Percentiles rank a stretch among this genome's conserved stretches.
Conservation (phyloP, 2,113 vertebrate genomes). For the Hassar affinis region DNA sequence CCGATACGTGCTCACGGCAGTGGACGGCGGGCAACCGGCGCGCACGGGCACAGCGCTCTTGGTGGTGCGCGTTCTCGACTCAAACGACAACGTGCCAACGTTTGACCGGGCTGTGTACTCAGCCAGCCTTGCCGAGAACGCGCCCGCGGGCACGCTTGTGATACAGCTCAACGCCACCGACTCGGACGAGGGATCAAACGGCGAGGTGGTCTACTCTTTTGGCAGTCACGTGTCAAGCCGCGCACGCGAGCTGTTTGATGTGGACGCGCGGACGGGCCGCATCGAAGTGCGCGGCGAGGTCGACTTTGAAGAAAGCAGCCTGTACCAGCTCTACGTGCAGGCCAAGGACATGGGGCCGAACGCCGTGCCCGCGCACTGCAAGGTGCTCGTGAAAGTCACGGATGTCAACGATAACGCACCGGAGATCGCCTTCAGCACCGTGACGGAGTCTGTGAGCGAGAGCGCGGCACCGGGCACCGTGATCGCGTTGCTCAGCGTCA, state of each 20-base stretch:
- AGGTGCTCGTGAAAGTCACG: slow-evolving; percentile 87
- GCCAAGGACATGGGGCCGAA: slow-evolving; percentile 95
- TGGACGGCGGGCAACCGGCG: slow-evolving; percentile 89
- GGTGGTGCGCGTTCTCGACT: slow-evolving; percentile 91
- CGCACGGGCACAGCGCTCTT: slow-evolving; percentile 93
- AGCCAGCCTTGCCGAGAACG: slow-evolving; percentile 88
- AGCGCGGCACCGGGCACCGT: slow-evolving; percentile 89
- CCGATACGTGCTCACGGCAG: slow-evolving; percentile 94
- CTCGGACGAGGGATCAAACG: slow-evolving; percentile 90
- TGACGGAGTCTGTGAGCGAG: slow-evolving; percentile 93
- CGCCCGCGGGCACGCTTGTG: slow-evolving; percentile 86
- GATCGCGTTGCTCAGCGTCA: slow-evolving; percentile 92
- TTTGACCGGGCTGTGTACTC: slow-evolving; percentile 94
- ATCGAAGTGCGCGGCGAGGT: slow-evolving; percentile 91
- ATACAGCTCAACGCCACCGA: slow-evolving; percentile 95
- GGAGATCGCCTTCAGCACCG: slow-evolving; percentile 95
- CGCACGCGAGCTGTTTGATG: slow-evolving; percentile 88
- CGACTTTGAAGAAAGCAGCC: slow-evolving; percentile 90
- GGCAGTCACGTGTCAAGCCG: slow-evolving; percentile 90
- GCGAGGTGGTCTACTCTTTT: slow-evolving; percentile 92
- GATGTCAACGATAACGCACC: slow-evolving; percentile 95
- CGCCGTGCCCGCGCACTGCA: slow-evolving; percentile 94
- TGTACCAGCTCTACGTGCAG: slow-evolving; percentile 93
- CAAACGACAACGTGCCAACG: slow-evolving; percentile 94
- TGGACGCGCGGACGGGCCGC: slow-evolving; percentile 86